A percentile compares a stretch with the other conserved stretches of the same genome.
Evolutionary conservation across 2,797 vertebrate species (phyloP).

Genomic region (Aeoliscus strigatus): DNA sequence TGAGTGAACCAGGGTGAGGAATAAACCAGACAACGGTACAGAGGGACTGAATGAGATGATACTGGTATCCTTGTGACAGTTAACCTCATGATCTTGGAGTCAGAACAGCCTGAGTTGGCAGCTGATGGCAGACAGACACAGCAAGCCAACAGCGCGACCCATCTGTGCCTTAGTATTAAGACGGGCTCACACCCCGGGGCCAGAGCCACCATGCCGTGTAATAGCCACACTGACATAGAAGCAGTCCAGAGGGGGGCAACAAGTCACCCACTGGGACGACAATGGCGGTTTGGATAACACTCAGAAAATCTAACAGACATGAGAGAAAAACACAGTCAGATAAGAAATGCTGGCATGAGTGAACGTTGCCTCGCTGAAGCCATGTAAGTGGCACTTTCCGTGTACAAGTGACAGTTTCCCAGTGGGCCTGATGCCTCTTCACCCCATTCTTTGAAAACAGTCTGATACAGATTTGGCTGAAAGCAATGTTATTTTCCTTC

Average conservation of each 20-base stretch:
- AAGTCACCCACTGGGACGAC: slow-evolving; percentile 71
- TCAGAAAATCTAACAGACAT: slow-evolving; percentile 10
- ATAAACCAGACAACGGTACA: slow-evolving; percentile 20
- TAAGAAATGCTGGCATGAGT: slow-evolving; percentile 12
- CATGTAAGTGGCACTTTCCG: too few relatives aligned
- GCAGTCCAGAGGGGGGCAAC: slow-evolving; percentile 65
- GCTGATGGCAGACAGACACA: slow-evolving; percentile 45
- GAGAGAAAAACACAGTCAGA: slow-evolving; percentile 16
- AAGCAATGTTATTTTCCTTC: slow-evolving; percentile 54
- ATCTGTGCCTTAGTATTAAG: slow-evolving; percentile 75
- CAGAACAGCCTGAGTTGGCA: slow-evolving; percentile 45
- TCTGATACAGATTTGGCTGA: slow-evolving; percentile 41
- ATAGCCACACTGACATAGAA: slow-evolving; percentile 64
- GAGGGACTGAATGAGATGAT: slow-evolving; percentile 52
- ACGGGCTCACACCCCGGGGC: slow-evolving; percentile 62
- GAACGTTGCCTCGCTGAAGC: too few relatives aligned
- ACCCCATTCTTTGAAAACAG: slow-evolving; percentile 41
- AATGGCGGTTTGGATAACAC: slow-evolving; percentile 66
- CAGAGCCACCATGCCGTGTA: slow-evolving; percentile 57
- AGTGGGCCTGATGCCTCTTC: too few relatives aligned
- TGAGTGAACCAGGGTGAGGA: slow-evolving; percentile 16
- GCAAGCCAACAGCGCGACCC: slow-evolving; percentile 60
- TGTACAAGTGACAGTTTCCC: too few relatives aligned
- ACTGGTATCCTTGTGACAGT: slow-evolving; percentile 54
- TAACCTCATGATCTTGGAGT: slow-evolving; percentile 47